Evolutionary conservation across 2,888 invertebrate species (phyloP).

Genomic region (Fragum whitleyi): DNA sequence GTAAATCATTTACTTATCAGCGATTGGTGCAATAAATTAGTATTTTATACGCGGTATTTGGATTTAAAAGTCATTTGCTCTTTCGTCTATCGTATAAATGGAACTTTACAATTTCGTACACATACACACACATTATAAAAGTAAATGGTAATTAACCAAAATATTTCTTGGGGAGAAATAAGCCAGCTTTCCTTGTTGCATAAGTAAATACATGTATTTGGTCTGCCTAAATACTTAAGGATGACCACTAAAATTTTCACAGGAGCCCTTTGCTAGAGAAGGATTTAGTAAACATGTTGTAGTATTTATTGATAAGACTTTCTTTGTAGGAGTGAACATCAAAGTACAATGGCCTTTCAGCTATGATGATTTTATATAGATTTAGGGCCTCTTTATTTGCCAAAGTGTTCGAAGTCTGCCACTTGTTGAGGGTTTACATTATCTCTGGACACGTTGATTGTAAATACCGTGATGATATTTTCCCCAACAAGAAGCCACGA

Average conservation of each 20-base stretch:
- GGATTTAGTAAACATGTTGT: constrained; percentile 66
- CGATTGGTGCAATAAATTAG: constrained; percentile 68
- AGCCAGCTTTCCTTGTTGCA: no score
- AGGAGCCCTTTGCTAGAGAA: not conserved
- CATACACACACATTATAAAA: no score
- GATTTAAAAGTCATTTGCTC: constrained; percentile 60
- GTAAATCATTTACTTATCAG: constrained; percentile 68
- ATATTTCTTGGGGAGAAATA: no score
- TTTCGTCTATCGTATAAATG: no score
- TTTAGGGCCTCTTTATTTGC: constrained; percentile 61
- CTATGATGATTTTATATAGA: constrained; percentile 60
- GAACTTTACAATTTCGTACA: no score
- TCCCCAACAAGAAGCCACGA: no score
- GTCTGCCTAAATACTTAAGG: no score
- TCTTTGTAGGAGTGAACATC: constrained; percentile 63
- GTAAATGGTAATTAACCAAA: no score
- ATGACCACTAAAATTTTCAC: no score
- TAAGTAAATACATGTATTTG: no score
- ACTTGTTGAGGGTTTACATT: constrained; percentile 51
- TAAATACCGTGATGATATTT: no score
- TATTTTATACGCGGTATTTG: constrained; percentile 62
- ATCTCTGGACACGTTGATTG: no score
- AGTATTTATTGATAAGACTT: constrained; percentile 66
- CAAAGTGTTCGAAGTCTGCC: constrained; percentile 42
- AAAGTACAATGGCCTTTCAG: constrained; percentile 56